These are phyloP conservation scores for Hyla sarda DNA, from an alignment of 2,113 vertebrate species.

Conservation along the genomic window DNA sequence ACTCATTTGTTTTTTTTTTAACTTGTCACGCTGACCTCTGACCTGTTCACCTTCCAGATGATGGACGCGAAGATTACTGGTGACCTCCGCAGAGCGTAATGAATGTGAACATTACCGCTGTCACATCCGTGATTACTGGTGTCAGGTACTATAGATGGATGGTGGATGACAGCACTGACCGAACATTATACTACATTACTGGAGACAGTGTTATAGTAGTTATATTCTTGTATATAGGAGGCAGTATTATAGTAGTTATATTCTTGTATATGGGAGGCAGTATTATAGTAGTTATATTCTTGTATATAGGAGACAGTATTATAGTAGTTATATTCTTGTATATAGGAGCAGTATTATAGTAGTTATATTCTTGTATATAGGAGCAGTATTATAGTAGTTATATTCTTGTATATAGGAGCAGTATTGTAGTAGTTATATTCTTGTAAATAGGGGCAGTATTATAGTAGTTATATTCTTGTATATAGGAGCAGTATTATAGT, in stretches of 20 bases:
- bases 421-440: too few species aligned
- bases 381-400: background rate
- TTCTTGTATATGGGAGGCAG: background rate
- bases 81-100: slow-evolving; percentile 6
- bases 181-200: too few species aligned
- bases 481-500: background rate
- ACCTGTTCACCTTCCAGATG: background rate
- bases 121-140: background rate
- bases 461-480: too few species aligned
- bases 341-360: slow-evolving; percentile 1
- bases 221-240: background rate
- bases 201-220: background rate
- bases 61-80: background rate
- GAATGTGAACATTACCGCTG: background rate
- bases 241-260: slow-evolving; percentile 1
- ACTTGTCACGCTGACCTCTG: background rate
- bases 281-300: slow-evolving; percentile 6
- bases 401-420: too few species aligned
- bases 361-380: slow-evolving; percentile 3
- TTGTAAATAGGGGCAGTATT: too few species aligned
- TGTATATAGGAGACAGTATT: background rate
- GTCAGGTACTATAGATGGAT: background rate
- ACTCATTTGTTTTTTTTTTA: too few species aligned
- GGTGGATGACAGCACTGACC: background rate
- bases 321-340: slow-evolving; percentile 11